Base-by-base conservation (phyloP, 2,113 vertebrate species). In the Fregetta grallaria region DNA sequence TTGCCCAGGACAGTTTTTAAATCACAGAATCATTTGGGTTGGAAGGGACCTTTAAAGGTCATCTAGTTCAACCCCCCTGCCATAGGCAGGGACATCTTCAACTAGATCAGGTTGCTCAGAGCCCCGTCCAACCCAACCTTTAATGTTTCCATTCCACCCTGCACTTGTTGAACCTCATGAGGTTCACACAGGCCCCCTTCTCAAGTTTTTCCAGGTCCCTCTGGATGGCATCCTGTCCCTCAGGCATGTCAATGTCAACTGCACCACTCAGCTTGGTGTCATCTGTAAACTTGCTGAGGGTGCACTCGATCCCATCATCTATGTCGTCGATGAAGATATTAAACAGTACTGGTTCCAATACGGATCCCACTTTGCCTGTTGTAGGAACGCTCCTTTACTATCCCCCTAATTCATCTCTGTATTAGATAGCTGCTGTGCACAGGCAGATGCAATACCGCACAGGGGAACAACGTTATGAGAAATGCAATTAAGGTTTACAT, bases 211-310 rank as follows among this genome's bases (percentile, higher is more conserved):
- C 22, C 27, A 55, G 8, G 38, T 38, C 38, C 38, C 38, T 38
- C 38, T 38, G 38, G 10, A 29, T 62, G 68, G 18, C 18, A 63
- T 25, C 15, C 42, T 1, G 0, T n/a, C 16, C n/a, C 58, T 47
- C 66, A 15, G 34, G 23, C 0, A 0, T 2, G 12, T 34, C 34
- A 29, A 0, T 2, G 12, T 34, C 34, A 29, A 11, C n/a, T 0
- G 0, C n/a, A 79, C 1, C 14, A 23, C 56, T 36, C 50, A 58
- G 16, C 32, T 25, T 25, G 34, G 13, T 30, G 23, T 75, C 1
- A 3, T 29, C 18, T 29, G 5, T 49, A 66, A 15, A 67, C 18
- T 18, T 52, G 61, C 61, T 53, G 53, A 67, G 45, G 19, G 12
- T 75, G 19, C 25, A 26, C 40, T 61, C 1, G 1, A 5, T 50